phyloP scores from a whole-genome alignment of 1,140 invertebrate genomes.

The Colletes latitarsis region DNA sequence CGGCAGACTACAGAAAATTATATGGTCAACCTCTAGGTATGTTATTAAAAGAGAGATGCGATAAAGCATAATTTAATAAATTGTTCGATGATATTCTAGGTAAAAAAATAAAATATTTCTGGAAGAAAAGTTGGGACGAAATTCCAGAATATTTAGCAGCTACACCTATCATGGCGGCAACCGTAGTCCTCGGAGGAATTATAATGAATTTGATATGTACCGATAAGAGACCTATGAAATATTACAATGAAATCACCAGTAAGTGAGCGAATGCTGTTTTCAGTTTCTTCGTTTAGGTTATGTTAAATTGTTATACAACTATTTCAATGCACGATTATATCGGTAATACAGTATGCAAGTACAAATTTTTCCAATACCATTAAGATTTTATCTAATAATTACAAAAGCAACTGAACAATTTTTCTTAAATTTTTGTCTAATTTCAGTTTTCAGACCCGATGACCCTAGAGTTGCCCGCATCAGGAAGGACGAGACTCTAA shows the following conservation, averaged over 20 bases:
- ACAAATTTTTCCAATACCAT: too few relatives aligned
- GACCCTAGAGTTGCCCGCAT: slow-evolving; percentile 45
- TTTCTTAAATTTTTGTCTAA: not conserved
- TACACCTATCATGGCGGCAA: too few relatives aligned
- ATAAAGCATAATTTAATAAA: not conserved
- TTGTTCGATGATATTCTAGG: slow-evolving; percentile 12
- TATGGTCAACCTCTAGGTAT: slow-evolving; percentile 16
- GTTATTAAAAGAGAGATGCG: not conserved
- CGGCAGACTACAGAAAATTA: accelerated
- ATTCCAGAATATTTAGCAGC: slow-evolving; percentile 35
- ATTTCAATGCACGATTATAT: not conserved
- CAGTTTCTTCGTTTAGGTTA: not conserved
- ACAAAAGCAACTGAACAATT: not conserved
- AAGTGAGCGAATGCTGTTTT: slow-evolving; percentile 27
- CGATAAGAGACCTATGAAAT: too few relatives aligned
- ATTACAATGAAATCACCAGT: slow-evolving; percentile 4
- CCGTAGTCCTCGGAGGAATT: too few relatives aligned
- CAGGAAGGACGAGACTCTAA: not conserved
- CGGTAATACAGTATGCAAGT: not conserved
- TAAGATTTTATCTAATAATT: too few relatives aligned
- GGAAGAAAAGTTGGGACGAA: slow-evolving; percentile 14
- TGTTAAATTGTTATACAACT: slow-evolving; percentile 28
- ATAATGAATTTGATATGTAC: too few relatives aligned
- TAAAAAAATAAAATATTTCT: not conserved
- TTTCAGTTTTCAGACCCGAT: slow-evolving; percentile 61